Conservation (phyloP, 2,797 vertebrate genomes). For the Rhynchonycteris naso region DNA sequence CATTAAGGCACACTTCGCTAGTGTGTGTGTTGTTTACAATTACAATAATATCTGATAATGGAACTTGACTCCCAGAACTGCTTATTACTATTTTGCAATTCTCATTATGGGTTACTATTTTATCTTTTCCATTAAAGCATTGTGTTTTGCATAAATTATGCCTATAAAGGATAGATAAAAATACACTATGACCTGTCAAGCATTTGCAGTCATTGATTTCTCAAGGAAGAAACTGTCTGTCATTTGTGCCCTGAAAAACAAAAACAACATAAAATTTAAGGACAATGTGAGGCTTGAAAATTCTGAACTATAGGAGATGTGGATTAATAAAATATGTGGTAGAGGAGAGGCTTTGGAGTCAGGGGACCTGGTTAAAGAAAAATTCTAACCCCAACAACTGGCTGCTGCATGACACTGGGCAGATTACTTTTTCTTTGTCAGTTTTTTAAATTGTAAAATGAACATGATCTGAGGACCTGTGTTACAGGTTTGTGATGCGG, state of each 20-base stretch:
- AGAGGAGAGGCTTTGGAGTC: neutral
- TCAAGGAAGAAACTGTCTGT: neutral
- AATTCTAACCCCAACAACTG: neutral
- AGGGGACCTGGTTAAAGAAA: neutral
- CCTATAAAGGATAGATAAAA: neutral
- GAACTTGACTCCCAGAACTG: neutral
- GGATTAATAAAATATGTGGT: neutral
- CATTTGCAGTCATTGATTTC: conserved; percentile 33
- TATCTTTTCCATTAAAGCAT: neutral
- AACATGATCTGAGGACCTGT: neutral
- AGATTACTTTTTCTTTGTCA: neutral
- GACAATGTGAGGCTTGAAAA: neutral
- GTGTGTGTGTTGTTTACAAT: neutral
- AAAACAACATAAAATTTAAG: conserved; percentile 4
- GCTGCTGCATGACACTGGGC: neutral
- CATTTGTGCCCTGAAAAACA: neutral
- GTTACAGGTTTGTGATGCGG: neutral
- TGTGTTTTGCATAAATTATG: neutral
- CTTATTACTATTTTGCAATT: neutral
- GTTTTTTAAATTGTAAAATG: neutral
- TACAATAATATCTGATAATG: neutral
- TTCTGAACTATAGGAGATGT: neutral
- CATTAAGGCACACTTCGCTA: neutral
- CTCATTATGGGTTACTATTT: neutral
- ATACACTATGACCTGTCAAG: neutral